Base-by-base conservation (phyloP, 2,797 vertebrate genomes). In the Ceryle rudis region DNA sequence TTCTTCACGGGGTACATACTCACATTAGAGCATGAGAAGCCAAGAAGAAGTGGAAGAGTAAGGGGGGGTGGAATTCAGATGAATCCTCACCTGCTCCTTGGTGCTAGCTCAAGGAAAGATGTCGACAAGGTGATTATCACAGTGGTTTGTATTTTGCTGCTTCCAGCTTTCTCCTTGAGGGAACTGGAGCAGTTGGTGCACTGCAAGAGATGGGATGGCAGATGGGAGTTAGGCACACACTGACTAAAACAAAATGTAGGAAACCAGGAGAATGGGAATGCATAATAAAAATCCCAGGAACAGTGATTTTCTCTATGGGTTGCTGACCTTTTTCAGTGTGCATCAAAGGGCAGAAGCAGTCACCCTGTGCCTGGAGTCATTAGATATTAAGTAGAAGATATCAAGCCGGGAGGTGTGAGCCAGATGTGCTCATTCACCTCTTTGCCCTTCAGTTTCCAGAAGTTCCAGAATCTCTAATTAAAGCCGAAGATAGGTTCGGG, bases 401-500 rank as follows among this genome's bases (percentile, higher is more conserved):
- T 2, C 42, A 25, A 70, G 29, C 47, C 0, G 1, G 54, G 61
- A 89, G 89, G 67, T 5, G 6, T 4, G 11, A 60, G 65, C 46
- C 90, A 66, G 89, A 73, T 94, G 84, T 51, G 33, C 82, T 78
- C 17, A 3, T 61, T 90, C 86, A 93, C 85, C 58, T 71, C 65
- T 41, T 35, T 39, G 55, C 85, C 91, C 57, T 80, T 80, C 65
- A 33, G 73, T 75, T 31, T 95, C 84, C 54, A 89, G 62, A 88
- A 92, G 61, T 73, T 84, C 79, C 81, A 64, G 71, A 72, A 81
- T 88, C 66, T 81, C 73, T 81, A 57, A 88, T 94, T 90, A 92
- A 81, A 94, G 62, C 72, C 70, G 42, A 58, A 65, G 91, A 72
- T 42, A 42, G 55, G 47, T 74, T 83, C 21, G 15, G 62, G 67